Evolutionary conservation across 2,113 vertebrate species (phyloP), one percentile per base, ranked within the genome.

Genomic region (Phycodurus eques): DNA sequence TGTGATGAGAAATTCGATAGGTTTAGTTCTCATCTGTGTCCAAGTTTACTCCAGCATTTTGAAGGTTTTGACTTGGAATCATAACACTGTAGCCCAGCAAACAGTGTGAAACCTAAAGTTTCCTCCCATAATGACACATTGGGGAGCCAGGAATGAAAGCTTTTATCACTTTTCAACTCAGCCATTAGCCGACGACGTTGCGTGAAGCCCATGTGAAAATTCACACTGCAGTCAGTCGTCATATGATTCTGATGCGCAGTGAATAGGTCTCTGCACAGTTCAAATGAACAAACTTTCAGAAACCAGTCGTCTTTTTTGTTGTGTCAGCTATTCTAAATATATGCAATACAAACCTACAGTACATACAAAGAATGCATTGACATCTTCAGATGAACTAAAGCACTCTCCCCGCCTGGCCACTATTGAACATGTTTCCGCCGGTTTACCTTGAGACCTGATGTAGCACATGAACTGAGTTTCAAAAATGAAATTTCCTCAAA

Each of bases 31-130:
- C 77, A 73, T 77, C 60, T 78, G 59, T 63, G 27, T 72, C 39
- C 73, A 15, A 14, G 75, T 79, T 71, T 67, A 63, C 65, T 81
- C 70, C 66, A 67, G 1, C 20, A 31, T 59, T 77, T 33, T 67
- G 46, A 75, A 68, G 75, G 80, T 17, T 78, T 82, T 80, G 63
- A 77, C 62, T 64, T 66, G 65, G 39, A 72, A 78, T 71, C 62
- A 74, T 46, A 73, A 87, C 63, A 78, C 35, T 74, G 70, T 70
- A 63, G 44, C 68, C 75, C 31, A 31, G 66, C 14, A 44, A 60
- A 59, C 68, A 64, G 33, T 63, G 31, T 6, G 2, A 56, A 64
- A 76, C n/a, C 44, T 73, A 15, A 47, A 70, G 67, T 67, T 68
- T 67, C 72, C 27, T 59, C 13, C 12, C 56, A 59, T 6, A 59